Evolutionary conservation across 2,888 invertebrate genomes (phyloP).

Genomic region (Caenorhabditis zanzibari): DNA sequence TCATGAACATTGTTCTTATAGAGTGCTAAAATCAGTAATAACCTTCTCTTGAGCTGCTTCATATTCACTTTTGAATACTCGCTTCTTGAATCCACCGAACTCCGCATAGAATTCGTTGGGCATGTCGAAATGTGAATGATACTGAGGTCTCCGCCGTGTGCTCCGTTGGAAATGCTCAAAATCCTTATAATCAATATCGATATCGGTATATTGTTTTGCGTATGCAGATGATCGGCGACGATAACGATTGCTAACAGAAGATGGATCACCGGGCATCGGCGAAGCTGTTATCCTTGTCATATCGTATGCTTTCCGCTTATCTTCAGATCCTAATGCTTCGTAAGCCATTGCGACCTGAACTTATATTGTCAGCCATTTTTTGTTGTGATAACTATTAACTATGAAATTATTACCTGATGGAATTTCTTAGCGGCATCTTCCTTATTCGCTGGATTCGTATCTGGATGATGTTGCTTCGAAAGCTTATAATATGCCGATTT

Average conservation of each 20-base stretch:
- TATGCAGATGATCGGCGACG: constrained; percentile 27
- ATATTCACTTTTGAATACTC: constrained; percentile 72
- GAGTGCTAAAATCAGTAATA: not conserved
- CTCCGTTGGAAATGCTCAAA: constrained; percentile 81
- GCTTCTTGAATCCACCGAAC: constrained; percentile 70
- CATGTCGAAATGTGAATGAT: constrained; percentile 76
- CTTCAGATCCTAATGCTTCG: constrained; percentile 77
- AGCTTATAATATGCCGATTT: constrained; percentile 81
- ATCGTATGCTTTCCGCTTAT: constrained; percentile 75
- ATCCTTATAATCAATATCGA: constrained; percentile 81
- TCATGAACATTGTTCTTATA: not conserved
- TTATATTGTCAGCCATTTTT: too few species aligned
- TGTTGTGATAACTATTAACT: too few species aligned
- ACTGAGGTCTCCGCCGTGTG: constrained; percentile 69
- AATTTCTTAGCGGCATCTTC: constrained; percentile 78
- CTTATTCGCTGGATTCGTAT: constrained; percentile 75
- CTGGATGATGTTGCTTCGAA: constrained; percentile 82
- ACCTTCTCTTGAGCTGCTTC: constrained; percentile 71
- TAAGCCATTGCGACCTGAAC: constrained; percentile 79
- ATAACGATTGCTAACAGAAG: constrained; percentile 43
- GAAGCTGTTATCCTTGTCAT: constrained; percentile 62
- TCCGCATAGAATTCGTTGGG: constrained; percentile 77
- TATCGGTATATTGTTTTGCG: constrained; percentile 78
- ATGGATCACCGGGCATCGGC: constrained; percentile 43
- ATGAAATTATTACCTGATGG: constrained; percentile 72